Conservation (phyloP, 2,113 vertebrate genomes). For the Nicator chloris region DNA sequence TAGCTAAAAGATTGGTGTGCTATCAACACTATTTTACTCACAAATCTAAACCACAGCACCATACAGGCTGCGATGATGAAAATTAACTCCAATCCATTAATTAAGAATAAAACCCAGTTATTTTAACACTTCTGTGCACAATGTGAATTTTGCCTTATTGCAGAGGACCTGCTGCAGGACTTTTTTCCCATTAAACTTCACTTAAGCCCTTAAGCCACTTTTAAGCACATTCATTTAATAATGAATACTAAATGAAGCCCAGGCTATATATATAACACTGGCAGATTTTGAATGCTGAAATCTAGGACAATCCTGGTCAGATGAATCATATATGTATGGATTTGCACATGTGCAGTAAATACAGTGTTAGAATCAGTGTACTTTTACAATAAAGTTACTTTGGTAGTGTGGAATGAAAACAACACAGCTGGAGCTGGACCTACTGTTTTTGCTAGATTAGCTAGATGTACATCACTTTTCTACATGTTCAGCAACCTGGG, state of each 20-base stretch:
- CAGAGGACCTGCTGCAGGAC: not conserved
- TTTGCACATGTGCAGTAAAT: not conserved
- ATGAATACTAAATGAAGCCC: not conserved
- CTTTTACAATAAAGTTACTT: not conserved
- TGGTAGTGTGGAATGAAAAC: not conserved
- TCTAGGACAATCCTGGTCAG: not conserved
- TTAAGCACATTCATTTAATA: not conserved
- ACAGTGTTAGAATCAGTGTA: not conserved
- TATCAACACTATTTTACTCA: not conserved
- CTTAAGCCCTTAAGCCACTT: not conserved
- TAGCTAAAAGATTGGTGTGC: not conserved
- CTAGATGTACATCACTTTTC: not conserved
- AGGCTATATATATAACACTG: not conserved
- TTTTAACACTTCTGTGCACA: not conserved
- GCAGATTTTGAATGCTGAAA: not conserved
- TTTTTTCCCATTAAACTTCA: not conserved
- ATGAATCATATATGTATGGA: not conserved
- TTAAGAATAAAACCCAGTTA: not conserved
- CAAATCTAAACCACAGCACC: not conserved
- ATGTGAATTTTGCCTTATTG: not conserved
- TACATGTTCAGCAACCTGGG: not conserved
- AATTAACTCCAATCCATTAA: not conserved
- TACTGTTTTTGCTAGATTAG: not conserved
- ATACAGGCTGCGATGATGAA: not conserved
- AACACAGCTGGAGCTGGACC: not conserved